Evolutionary conservation across 1,140 invertebrate genomes (phyloP).

Genomic region (Triops longicaudatus): DNA sequence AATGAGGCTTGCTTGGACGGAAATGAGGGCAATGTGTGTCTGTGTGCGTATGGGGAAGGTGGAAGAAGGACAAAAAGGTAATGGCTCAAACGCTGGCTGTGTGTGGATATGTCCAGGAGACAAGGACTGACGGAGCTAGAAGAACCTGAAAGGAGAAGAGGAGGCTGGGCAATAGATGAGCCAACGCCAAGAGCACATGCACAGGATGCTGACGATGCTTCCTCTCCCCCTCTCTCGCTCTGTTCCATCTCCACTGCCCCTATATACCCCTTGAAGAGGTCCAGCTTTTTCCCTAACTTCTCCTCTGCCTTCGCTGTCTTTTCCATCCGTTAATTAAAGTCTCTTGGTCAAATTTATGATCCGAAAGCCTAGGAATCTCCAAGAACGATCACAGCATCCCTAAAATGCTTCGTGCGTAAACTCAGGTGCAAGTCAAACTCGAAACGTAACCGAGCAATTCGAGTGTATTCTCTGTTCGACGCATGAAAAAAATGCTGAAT

Average conservation of each 20-base stretch:
- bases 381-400: not conserved
- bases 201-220: slow-evolving; percentile 14
- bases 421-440: not conserved
- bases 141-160: not conserved
- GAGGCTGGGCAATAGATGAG: not conserved
- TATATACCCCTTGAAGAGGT: slow-evolving; percentile 1
- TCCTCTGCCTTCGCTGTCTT: not conserved
- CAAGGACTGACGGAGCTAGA: not conserved
- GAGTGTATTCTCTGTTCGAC: not conserved
- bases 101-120: not conserved
- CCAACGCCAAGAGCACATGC: slow-evolving; percentile 5
- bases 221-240: not conserved
- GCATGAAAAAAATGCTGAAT: no score
- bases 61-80: not conserved
- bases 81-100: not conserved
- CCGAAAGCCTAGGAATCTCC: not conserved
- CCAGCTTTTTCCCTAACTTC: not conserved
- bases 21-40: slow-evolving; percentile 10
- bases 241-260: not conserved
- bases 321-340: slow-evolving; percentile 1
- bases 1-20: slow-evolving; percentile 14
- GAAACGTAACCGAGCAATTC: not conserved
- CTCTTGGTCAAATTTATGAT: not conserved
- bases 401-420: no score
- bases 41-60: not conserved